Percentiles rank a stretch among this genome's conserved stretches.
These are phyloP conservation scores for Pelagia noctiluca DNA, from an alignment of 30 jellyfish, hydroid and myxozoan species.

Conservation along the genomic window DNA sequence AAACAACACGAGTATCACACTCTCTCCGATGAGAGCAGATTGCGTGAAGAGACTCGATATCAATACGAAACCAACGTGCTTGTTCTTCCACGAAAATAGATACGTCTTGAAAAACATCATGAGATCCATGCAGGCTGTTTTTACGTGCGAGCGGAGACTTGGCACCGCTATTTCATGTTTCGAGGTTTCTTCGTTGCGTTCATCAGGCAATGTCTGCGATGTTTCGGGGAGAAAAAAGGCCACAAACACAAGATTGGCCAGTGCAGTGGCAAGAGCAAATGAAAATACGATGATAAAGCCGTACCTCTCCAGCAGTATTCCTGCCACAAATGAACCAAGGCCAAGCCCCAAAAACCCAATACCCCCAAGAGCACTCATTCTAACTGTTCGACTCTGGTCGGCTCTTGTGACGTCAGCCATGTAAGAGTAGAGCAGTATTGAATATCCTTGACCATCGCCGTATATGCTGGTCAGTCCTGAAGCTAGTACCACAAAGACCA, in stretches of 20 bases:
- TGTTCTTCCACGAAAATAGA: background rate
- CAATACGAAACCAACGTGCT: conserved; percentile 11
- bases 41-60: conserved; percentile 41
- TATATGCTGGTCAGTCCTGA: conserved; percentile 28
- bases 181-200: too few species aligned
- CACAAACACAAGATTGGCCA: conserved; percentile 36
- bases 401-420: conserved; percentile 65
- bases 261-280: conserved; percentile 4
- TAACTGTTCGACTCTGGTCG: conserved; percentile 39
- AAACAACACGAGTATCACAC: conserved; percentile 23
- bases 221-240: conserved; percentile 58
- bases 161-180: too few species aligned
- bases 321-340: conserved; percentile 42
- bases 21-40: conserved; percentile 68
- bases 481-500: conserved; percentile 47
- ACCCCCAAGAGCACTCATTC: conserved; percentile 64
- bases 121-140: conserved; percentile 1
- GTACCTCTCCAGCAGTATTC: conserved; percentile 26
- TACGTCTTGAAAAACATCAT: conserved; percentile 10
- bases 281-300: conserved; percentile 56
- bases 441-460: conserved; percentile 65
- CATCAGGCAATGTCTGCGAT: too few species aligned
- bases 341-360: conserved; percentile 47
- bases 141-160: too few species aligned
- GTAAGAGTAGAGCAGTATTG: conserved; percentile 55